Percentiles rank a stretch among this genome's conserved stretches.
Evolutionary conservation across 2,113 vertebrate species (phyloP).

Genomic region (Hypocryptadius cinnamomeus): DNA sequence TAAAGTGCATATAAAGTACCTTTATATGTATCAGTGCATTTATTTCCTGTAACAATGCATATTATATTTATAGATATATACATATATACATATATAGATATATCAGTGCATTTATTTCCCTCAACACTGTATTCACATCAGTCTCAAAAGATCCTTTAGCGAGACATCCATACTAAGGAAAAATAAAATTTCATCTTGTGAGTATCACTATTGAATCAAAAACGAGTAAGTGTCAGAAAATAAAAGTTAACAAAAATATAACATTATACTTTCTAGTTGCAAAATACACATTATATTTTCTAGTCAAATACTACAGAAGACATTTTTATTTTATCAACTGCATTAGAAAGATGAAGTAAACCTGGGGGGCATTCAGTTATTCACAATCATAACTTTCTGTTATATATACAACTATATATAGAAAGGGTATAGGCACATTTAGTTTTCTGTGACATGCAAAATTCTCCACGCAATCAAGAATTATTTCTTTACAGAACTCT

Average conservation of each 20-base stretch:
- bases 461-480: background rate
- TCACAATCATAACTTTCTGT: background rate
- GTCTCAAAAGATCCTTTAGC: background rate
- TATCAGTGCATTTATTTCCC: background rate
- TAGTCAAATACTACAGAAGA: background rate
- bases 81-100: background rate
- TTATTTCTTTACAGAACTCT: background rate
- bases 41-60: background rate
- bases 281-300: background rate
- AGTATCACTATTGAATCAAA: background rate
- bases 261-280: background rate
- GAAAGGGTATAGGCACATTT: background rate
- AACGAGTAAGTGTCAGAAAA: background rate
- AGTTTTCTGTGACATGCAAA: background rate
- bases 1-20: background rate
- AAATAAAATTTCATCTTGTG: background rate
- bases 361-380: background rate
- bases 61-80: background rate
- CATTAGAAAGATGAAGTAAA: background rate
- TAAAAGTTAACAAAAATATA: background rate
- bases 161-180: background rate
- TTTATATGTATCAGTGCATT: background rate
- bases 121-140: background rate
- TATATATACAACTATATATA: background rate
- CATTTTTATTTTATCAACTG: background rate